A percentile compares a stretch with the other conserved stretches of the same genome.
These are phyloP conservation scores for Theocolax elegans DNA, from an alignment of 1,140 invertebrate genomes.

Conservation along the genomic window DNA sequence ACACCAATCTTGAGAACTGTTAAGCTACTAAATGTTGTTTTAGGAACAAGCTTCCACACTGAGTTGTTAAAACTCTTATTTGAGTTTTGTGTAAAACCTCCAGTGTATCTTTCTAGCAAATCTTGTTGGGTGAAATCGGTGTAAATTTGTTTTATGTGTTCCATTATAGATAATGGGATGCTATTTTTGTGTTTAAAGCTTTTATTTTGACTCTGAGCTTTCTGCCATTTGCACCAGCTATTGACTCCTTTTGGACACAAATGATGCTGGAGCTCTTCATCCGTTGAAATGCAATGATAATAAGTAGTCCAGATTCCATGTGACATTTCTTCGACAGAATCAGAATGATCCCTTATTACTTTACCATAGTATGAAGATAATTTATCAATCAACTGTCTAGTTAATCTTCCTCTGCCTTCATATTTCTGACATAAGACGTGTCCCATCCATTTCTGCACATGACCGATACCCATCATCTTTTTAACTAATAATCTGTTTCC, in stretches of 20 bases:
- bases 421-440: background rate
- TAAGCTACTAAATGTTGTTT: constrained; percentile 24
- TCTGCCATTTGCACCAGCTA: no score
- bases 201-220: constrained; percentile 28
- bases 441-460: background rate
- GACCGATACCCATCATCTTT: no score
- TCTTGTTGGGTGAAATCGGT: background rate
- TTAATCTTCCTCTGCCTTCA: background rate
- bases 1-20: constrained; percentile 35
- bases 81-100: constrained; percentile 48
- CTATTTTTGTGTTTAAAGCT: background rate
- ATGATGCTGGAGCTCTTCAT: constrained; percentile 28
- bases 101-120: constrained; percentile 35
- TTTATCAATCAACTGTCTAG: no score
- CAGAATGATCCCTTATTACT: background rate
- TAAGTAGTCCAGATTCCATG: background rate
- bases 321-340: background rate
- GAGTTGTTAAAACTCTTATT: constrained; percentile 43
- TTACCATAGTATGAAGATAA: background rate
- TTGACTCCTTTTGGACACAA: constrained; percentile 32
- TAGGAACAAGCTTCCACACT: constrained; percentile 37
- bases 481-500: background rate
- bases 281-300: constrained; percentile 18
- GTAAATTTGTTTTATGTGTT: background rate
- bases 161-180: background rate